A percentile compares a stretch with the other conserved stretches of the same genome.
These are phyloP conservation scores for Andrena hattorfiana DNA, from an alignment of 2,888 invertebrate species.

Conservation along the genomic window DNA sequence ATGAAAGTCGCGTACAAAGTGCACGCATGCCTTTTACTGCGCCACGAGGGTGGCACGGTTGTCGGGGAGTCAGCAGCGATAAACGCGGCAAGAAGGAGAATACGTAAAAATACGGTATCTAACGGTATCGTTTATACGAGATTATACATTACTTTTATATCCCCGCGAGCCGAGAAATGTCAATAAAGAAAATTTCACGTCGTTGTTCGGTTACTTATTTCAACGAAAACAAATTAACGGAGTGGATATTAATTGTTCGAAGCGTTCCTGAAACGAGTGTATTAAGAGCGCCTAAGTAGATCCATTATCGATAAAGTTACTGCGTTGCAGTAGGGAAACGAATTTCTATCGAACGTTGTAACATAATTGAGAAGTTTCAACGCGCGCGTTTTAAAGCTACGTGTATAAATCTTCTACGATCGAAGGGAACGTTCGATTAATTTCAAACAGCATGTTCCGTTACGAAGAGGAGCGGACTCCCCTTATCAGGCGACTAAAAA, in stretches of 20 bases:
- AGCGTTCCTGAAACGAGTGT: background rate
- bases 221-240: background rate
- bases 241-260: background rate
- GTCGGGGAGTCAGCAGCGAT: background rate
- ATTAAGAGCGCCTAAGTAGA: background rate
- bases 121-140: background rate
- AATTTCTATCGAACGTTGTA: background rate
- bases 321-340: background rate
- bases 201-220: background rate
- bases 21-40: background rate
- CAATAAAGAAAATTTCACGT: background rate
- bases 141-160: background rate
- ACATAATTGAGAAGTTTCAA: background rate
- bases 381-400: background rate
- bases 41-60: background rate
- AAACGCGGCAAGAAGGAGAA: background rate
- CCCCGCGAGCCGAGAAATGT: background rate
- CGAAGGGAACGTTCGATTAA: background rate
- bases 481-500: slow-evolving; percentile 39
- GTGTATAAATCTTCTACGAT: background rate
- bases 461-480: slow-evolving; percentile 37
- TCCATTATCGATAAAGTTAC: slow-evolving; percentile 2
- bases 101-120: background rate
- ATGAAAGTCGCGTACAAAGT: too few relatives aligned
- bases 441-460: slow-evolving; percentile 27